Conservation (phyloP, 2,113 vertebrate species). For the Daphoenositta chrysoptera region DNA sequence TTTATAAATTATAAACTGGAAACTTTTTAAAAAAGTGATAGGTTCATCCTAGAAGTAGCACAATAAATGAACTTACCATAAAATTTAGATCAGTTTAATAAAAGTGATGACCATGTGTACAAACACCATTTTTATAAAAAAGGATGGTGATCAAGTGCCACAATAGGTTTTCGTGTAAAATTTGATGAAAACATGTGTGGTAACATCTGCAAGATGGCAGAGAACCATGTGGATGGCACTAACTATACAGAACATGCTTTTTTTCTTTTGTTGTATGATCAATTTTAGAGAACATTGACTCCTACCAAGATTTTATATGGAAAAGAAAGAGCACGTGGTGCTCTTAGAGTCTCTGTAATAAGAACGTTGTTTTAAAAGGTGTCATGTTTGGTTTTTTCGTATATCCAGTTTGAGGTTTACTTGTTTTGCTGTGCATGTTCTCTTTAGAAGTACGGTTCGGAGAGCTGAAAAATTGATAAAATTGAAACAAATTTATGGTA, state of each 20-base stretch:
- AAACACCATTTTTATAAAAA: conserved; percentile 52
- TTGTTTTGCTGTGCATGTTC: not conserved
- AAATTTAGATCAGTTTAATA: conserved; percentile 52
- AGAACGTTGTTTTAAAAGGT: not conserved
- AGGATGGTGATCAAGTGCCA: conserved; percentile 5
- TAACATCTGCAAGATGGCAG: not conserved
- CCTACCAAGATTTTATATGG: not conserved
- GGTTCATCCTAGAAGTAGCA: not conserved
- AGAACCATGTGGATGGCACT: not conserved
- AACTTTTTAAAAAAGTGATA: not conserved
- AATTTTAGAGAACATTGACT: not conserved
- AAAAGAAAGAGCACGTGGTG: not conserved
- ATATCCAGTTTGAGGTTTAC: not conserved
- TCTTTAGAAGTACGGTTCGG: not conserved
- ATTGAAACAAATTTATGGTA: not conserved
- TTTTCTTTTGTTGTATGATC: not conserved
- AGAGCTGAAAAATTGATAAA: not conserved
- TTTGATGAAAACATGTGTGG: not conserved
- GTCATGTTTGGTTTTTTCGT: not conserved
- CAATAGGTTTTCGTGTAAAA: conserved; percentile 45
- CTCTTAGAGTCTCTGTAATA: not conserved
- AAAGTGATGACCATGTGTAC: conserved; percentile 8
- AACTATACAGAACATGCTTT: not conserved
- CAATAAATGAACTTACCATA: conserved; percentile 14
- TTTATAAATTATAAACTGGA: conserved; percentile 12